Evolutionary conservation across 2,888 invertebrate species (phyloP).

Genomic region (Nasonia oneida): DNA sequence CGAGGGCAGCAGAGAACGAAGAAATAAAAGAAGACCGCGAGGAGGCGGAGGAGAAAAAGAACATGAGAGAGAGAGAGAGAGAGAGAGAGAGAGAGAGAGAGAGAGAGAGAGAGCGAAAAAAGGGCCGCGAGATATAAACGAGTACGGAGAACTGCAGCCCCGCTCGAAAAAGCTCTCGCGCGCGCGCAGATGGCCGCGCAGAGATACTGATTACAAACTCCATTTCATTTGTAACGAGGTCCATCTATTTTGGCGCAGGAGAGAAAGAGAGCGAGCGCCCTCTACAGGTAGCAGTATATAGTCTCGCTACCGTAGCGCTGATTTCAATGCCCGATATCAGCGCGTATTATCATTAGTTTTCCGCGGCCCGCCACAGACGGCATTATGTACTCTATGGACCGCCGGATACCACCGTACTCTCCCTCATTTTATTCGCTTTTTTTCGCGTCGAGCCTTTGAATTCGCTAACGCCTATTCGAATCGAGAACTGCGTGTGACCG

Average conservation of each 20-base stretch:
- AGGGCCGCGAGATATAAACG: slow-evolving; percentile 73
- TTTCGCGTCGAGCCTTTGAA: neutral
- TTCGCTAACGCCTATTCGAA: neutral
- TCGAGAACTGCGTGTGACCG: neutral
- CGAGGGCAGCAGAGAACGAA: slow-evolving; percentile 7
- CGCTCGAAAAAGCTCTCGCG: slow-evolving; percentile 64
- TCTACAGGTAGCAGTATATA: slow-evolving; percentile 69
- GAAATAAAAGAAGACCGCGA: neutral
- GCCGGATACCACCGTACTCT: neutral
- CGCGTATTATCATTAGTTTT: slow-evolving; percentile 61
- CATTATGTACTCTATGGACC: neutral
- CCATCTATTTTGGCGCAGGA: slow-evolving; percentile 78
- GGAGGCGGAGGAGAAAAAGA: slow-evolving; percentile 37
- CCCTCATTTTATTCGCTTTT: slow-evolving; percentile 46
- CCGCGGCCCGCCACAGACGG: neutral
- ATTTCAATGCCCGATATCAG: slow-evolving; percentile 74
- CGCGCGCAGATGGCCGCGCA: slow-evolving; percentile 73
- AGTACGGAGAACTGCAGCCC: slow-evolving; percentile 74
- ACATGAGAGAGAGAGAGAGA: slow-evolving; percentile 59
- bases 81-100: slow-evolving; percentile 62
- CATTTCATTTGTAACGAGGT: slow-evolving; percentile 79
- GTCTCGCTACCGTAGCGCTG: slow-evolving; percentile 61
- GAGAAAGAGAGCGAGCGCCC: slow-evolving; percentile 66
- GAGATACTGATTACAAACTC: slow-evolving; percentile 79
- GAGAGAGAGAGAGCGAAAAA: slow-evolving; percentile 56